Evolutionary conservation across 1,140 invertebrate species (phyloP).

Genomic region (Zaprionus kolodkinae): DNA sequence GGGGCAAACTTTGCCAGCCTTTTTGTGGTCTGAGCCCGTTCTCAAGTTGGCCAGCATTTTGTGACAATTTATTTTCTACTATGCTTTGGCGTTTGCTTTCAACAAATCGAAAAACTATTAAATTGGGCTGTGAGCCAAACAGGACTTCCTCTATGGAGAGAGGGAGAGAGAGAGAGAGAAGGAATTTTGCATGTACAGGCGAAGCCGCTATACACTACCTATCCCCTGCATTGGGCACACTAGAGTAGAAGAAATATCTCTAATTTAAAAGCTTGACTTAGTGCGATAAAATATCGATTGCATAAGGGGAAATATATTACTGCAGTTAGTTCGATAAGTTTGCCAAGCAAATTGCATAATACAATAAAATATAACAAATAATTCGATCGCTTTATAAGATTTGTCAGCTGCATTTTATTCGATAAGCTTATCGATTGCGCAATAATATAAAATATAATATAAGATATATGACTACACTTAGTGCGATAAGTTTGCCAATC

Average conservation of each 20-base stretch:
- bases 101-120: conserved; percentile 83
- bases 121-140: conserved; percentile 76
- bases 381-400: too few species aligned
- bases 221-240: too few species aligned
- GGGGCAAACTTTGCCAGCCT: conserved; percentile 58
- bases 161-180: background rate
- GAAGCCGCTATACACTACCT: conserved; percentile 27
- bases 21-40: conserved; percentile 28
- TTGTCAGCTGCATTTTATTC: too few species aligned
- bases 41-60: conserved; percentile 69
- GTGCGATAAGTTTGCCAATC: too few species aligned
- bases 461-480: too few species aligned
- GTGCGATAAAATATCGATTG: too few species aligned
- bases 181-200: conserved; percentile 4
- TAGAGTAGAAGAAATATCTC: background rate
- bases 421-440: too few species aligned
- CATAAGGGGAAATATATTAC: too few species aligned
- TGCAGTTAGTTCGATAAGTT: background rate
- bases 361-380: background rate
- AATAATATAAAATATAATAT: too few species aligned
- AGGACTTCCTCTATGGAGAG: background rate
- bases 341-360: background rate
- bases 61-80: conserved; percentile 81
- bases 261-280: too few species aligned
- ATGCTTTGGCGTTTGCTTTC: conserved; percentile 77